Evolutionary conservation across 2,113 vertebrate genomes (phyloP).

Genomic region (Chloroceryle aenea): DNA sequence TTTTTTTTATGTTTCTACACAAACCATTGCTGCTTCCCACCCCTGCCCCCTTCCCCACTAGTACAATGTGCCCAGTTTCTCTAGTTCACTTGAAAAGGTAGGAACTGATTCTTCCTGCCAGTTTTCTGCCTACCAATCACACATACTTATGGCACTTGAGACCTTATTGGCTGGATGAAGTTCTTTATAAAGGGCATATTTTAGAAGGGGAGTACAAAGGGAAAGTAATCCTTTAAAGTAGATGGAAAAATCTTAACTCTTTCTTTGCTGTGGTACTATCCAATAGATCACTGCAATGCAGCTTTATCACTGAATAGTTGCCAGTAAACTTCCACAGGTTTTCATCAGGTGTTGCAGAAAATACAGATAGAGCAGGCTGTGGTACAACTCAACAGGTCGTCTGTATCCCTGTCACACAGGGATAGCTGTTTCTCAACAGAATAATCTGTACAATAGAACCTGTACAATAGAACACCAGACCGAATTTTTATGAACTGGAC

Average conservation of each 20-base stretch:
- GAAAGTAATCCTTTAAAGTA: conserved; percentile 12
- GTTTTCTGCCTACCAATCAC: neutral
- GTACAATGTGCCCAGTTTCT: neutral
- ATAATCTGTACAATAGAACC: neutral
- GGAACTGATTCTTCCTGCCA: neutral
- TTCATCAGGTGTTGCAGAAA: neutral
- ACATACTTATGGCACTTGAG: neutral
- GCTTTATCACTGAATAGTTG: neutral
- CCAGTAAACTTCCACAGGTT: neutral
- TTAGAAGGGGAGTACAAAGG: neutral
- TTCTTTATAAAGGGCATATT: neutral
- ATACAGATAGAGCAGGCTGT: neutral
- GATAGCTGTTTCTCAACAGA: neutral
- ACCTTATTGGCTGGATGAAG: neutral
- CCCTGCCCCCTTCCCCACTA: neutral
- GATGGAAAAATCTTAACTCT: neutral
- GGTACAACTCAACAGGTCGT: neutral
- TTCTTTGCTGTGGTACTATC: neutral
- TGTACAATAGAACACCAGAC: neutral
- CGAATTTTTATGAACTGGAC: neutral
- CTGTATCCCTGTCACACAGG: neutral
- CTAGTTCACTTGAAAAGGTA: neutral
- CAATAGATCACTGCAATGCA: neutral
- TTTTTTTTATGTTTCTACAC: neutral
- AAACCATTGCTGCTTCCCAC: neutral